Evolutionary conservation across 2,888 invertebrate species (phyloP), one percentile per base, ranked within the genome.

Genomic region (Eupeodes luniger): DNA sequence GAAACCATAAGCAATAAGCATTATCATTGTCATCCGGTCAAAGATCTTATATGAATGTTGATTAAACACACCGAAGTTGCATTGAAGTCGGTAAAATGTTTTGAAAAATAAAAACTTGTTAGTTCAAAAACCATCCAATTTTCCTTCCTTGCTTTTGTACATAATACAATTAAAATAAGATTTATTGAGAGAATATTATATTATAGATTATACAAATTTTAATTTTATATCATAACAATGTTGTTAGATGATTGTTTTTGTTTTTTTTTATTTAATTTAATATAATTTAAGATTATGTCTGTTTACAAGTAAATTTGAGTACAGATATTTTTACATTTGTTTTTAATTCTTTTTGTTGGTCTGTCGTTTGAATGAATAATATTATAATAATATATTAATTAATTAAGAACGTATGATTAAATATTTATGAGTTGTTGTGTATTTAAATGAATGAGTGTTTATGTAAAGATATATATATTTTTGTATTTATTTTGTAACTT

Each of bases 101-200:
- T 27, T 11, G 5, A 72, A 72, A 34, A 61, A 61, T 27, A 27
- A 2, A 27, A 27, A 27, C n/a, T 59, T 34, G 40, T 47, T 51
- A n/a, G 16, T 55, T 27, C n/a, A 53, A 49, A 44, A 36, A 57
- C 49, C 14, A 64, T 55, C 27, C 47, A 85, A 80, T 70, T 80
- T 47, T 72, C 67, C 64, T 76, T 14, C 19, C 80, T 72, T 76
- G 76, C 76, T 77, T 86, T 83, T 87, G 83, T 84, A 87, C 87
- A 87, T 87, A 77, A 87, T 87, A 83, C 86, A 82, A 86, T 80
- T 84, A 84, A 84, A 87, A 87, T 87, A 67, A 74, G 34, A 57
- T 62, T 83, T 87, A 87, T 87, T 83, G 61, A 87, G 69, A 27
- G 83, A 78, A 57, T 66, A 83, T 77, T 69, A 70, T 69, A 70